Evolutionary conservation across 2,113 vertebrate genomes (phyloP).

Genomic region (Propithecus coquereli): DNA sequence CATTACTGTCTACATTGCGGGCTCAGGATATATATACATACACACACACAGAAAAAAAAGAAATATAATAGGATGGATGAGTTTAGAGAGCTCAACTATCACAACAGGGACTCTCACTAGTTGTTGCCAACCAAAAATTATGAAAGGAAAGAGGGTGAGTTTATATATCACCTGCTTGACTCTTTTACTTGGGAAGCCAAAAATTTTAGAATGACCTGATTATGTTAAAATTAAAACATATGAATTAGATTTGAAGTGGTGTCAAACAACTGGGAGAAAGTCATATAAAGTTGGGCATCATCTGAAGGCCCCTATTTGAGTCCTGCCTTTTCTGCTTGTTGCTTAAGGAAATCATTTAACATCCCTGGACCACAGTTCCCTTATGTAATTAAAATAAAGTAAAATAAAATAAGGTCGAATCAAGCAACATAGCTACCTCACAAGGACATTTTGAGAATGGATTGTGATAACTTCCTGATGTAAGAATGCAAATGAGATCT

Average conservation of each 20-base stretch:
- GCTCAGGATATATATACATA: background rate
- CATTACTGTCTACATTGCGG: background rate
- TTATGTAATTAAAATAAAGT: background rate
- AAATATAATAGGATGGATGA: background rate
- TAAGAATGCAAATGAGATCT: background rate
- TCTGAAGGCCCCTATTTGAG: background rate
- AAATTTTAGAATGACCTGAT: background rate
- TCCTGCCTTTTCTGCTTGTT: background rate
- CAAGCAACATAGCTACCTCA: background rate
- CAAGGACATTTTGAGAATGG: background rate
- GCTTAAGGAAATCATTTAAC: background rate
- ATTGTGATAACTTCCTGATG: background rate
- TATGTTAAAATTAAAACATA: background rate
- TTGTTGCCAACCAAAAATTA: background rate
- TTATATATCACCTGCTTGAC: background rate
- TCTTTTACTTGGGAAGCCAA: background rate
- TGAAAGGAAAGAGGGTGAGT: background rate
- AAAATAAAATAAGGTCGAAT: background rate
- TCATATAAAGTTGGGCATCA: background rate
- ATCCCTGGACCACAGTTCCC: background rate
- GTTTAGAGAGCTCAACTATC: background rate
- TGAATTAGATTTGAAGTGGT: background rate
- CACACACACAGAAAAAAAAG: background rate
- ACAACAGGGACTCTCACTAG: background rate
- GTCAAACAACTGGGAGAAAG: background rate